Base-by-base conservation (phyloP, 2,797 vertebrate species). In the Pelobates cultripes region DNA sequence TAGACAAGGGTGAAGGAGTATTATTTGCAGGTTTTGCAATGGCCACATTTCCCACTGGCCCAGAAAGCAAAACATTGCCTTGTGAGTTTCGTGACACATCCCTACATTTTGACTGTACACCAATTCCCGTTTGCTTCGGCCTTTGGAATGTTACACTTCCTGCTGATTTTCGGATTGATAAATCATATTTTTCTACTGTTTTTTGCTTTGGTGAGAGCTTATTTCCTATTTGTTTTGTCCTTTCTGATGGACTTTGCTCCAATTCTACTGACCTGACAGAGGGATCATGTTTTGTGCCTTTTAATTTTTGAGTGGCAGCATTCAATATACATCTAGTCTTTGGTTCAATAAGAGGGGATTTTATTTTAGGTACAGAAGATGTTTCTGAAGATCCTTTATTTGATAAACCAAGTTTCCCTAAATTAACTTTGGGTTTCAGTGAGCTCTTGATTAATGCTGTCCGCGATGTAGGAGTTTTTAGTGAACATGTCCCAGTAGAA, bases 111-210 rank as follows among this genome's bases (percentile, higher is more conserved):
- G 82, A 55, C 57, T 79, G 66, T 47, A 69, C 70, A 75, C 55
- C 60, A 75, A 75, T 84, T 79, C 77, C 77, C 70, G 67, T 73
- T 84, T 79, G 82, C 53, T 84, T 84, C 75, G 82, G 77, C 77
- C 77, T 75, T 42, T 84, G 82, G 66, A 84, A 84, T 75, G 72
- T 84, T 47, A 79, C 60, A 75, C 82, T 84, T 84, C 77, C 77
- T 79, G 82, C 41, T 70, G 77, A 84, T 84, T 84, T 84, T 60
- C 73, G 70, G 66, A 84, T 72, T 84, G 82, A 70, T 84, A 78
- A 79, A 79, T 69, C 77, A 74, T 74, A 45, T 79, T 79, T 84
- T 84, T 84, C 82, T 68, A 57, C 55, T 55, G 77, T 28, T 78
- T 79, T 84, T 78, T 79, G 82, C 75, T 84, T 84, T 41, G 51